Base-by-base conservation (phyloP, 2,113 vertebrate species). In the Callipepla squamata region DNA sequence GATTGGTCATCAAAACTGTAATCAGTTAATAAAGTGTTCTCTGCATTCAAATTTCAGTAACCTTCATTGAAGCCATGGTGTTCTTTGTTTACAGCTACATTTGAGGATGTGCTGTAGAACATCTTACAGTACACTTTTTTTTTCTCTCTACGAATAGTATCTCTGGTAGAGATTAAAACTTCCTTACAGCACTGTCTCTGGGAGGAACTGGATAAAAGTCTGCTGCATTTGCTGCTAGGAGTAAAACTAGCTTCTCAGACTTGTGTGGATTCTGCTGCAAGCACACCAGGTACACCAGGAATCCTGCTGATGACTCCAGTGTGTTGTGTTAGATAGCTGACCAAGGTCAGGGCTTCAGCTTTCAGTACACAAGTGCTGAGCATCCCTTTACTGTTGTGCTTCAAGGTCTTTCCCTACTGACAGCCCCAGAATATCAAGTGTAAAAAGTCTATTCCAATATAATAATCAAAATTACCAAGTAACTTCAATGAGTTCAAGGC, bases 21-120 rank as follows among this genome's bases (percentile, higher is more conserved):
- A 97, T 97, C 97, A 96, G 98, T 98, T 97, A 98, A 98, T 98
- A 98, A 98, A 98, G 97, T 98, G 98, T 98, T 98, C 97, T 98
- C 97, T 97, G 96, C 98, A 97, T 97, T 97, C 94, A 96, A 96
- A 95, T 97, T 96, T 94, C 92, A 94, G 58, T 96, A 96, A 86
- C 65, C 94, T 73, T 55, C 88, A 85, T 87, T 93, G 94, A 86
- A 95, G 65, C 92, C 72, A n/a, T 90, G 76, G 85, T 93, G 79
- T 85, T 93, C 47, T 75, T 83, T 58, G 11, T 85, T 55, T 95
- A 81, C 93, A 75, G 65, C 57, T 76, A 77, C 85, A 59, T 79
- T 58, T 85, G 94, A 92, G 38, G 50, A 75, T 73, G 53, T 72
- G 51, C 42, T 80, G 16, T 86, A 80, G 81, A 86, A 48, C 2